Base-by-base conservation (phyloP, 1,140 invertebrate species). In the Camponotus pennsylvanicus region DNA sequence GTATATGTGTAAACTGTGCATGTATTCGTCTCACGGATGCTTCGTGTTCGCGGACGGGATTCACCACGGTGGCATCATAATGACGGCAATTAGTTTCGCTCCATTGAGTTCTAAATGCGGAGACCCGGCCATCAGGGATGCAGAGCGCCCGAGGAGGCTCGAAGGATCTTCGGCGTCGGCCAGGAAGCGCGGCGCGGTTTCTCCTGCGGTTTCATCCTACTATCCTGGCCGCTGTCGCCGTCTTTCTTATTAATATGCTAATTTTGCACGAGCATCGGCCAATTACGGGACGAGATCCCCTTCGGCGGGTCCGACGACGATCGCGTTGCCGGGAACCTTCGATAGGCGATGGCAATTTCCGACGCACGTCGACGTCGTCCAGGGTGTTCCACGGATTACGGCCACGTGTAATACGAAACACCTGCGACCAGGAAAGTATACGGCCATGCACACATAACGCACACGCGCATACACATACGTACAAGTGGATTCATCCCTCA, bases 241-340 rank as follows among this genome's bases (percentile, higher is more conserved):
- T 89, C 90, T 92, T 94, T 95, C 94, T 95, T 95, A 95, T 95
- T 95, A 95, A 95, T 95, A 95, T 95, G 94, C 94, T 95, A 95
- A 95, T 95, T 95, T 94, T 90, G 89, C 86, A 84, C 55, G 77
- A 86, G 84, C 86, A 78, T 63, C 42, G 63, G 69, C 75, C 77
- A 90, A 89, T 90, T 89, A 90, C 85, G 69, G 49, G 76, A 86
- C n/a, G 79, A 55, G 84, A 61, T 49, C 64, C 55, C n/a, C 75
- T 49, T 49, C 4, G 13, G 18, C 75, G 59, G 59, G 59, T 42
- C 55, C 11, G 61, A 13, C 52, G 18, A 13, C n/a, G 49, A 21
- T 3, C 42, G 5, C 63, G 32, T 32, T 52, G 66, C 11, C 67
- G 79, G 49, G 73, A 18, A 34, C 13, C 77, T 37, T 34, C 73